Evolutionary conservation across 2,888 invertebrate species (phyloP), one percentile per base, ranked within the genome.

Genomic region (Hedychridium roseum): DNA sequence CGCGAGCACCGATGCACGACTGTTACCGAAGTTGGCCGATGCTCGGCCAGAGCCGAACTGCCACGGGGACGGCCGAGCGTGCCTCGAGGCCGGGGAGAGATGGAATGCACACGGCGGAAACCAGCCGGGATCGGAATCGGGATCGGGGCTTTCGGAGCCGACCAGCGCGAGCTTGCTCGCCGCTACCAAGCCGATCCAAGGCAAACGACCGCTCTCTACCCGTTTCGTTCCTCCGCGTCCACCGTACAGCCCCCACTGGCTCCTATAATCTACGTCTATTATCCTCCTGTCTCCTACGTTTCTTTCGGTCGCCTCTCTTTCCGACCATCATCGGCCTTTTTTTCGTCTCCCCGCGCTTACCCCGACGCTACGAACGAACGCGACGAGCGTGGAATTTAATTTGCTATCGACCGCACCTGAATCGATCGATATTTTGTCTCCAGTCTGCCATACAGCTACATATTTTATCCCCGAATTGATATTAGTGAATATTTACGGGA

Each of bases 91-190:
- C 41, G 44, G 20, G 34, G 21, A 28, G 37, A 57, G 64, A 64
- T 68, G 76, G 78, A 76, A 76, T 77, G 77, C 70, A 60, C 72
- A 71, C 75, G 72, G 73, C 73, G 73, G 70, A 74, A 71, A 72
- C 69, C 70, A 71, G 71, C 64, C 72, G 71, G 74, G 68, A 70
- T 72, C 68, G 63, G 68, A 73, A 77, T 76, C 75, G 74, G 73
- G 73, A 75, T 76, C 75, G 76, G 68, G 61, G n/a, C n/a, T n/a
- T 62, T 61, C 49, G 51, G 43, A 51, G 51, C 55, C 50, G 45
- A 56, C 53, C n/a, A n/a, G n/a, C n/a, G n/a, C n/a, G n/a, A n/a
- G 59, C 57, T 49, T 44, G 52, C 60, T 54, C 66, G 60, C 53
- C 62, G 64, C 68, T 70, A 70, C 70, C 73, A 70, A 74, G 71